Conservation (phyloP, 2,113 vertebrate genomes). For the Montifringilla adamsi region DNA sequence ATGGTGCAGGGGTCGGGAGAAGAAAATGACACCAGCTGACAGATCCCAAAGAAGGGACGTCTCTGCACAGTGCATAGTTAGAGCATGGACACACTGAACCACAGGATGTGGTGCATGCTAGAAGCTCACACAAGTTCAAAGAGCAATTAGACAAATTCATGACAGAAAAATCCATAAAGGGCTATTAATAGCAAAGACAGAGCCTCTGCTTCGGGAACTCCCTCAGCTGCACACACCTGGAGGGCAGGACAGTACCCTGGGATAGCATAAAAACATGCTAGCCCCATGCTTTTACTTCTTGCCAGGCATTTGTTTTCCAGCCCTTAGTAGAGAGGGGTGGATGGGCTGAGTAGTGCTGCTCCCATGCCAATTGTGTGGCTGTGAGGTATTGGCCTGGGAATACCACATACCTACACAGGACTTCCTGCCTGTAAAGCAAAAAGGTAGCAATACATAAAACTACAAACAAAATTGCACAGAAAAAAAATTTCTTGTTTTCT, state of each 20-base stretch:
- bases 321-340: background rate
- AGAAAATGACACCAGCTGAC: background rate
- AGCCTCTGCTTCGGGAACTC: background rate
- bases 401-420: background rate
- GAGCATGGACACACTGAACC: background rate
- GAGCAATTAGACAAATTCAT: background rate
- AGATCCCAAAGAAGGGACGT: background rate
- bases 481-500: background rate
- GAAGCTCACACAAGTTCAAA: background rate
- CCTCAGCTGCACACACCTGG: background rate
- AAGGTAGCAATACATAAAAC: background rate
- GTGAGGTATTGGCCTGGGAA: background rate
- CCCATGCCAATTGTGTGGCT: fast-evolving
- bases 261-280: background rate
- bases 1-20: background rate
- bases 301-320: background rate
- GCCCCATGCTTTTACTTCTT: background rate
- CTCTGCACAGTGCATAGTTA: background rate
- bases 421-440: background rate
- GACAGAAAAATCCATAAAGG: background rate
- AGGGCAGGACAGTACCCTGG: background rate
- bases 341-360: background rate
- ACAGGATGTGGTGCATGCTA: background rate
- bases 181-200: background rate
- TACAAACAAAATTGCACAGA: background rate